These are phyloP conservation scores for Bolinopsis microptera DNA, from an alignment of 37 sponge, comb jelly and placozoan genomes.

Conservation along the genomic window DNA sequence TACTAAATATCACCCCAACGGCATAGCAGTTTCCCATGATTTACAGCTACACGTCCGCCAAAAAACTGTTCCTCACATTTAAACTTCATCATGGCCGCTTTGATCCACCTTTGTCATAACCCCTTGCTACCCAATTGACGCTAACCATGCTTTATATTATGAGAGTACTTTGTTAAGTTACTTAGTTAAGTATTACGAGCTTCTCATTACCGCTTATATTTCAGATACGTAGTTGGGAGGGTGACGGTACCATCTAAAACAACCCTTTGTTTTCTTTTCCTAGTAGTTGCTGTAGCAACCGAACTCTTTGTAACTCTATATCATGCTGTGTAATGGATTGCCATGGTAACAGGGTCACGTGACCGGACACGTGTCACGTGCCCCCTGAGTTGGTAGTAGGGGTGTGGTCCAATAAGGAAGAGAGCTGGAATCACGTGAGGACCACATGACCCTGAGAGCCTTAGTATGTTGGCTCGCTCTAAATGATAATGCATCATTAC, in stretches of 20 bases:
- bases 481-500: slow-evolving; percentile 49
- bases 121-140: not conserved
- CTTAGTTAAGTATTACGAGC: not conserved
- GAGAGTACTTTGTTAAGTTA: too few relatives aligned
- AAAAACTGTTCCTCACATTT: too few relatives aligned
- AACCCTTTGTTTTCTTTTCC: slow-evolving; percentile 49
- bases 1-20: too few relatives aligned
- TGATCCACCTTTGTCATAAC: too few relatives aligned
- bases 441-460: not conserved
- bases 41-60: too few relatives aligned
- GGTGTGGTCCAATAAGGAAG: not conserved
- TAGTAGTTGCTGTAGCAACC: slow-evolving; percentile 18
- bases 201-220: not conserved
- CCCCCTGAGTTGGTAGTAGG: slow-evolving; percentile 29
- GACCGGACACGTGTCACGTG: not conserved
- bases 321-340: slow-evolving; percentile 21
- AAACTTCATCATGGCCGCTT: too few relatives aligned
- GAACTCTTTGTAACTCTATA: slow-evolving; percentile 64
- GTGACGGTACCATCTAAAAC: not conserved
- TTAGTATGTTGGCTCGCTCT: not conserved
- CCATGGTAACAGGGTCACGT: slow-evolving; percentile 62
- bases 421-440: not conserved
- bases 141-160: too few relatives aligned
- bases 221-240: not conserved
- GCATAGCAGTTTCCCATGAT: too few relatives aligned